phyloP scores from a whole-genome alignment of 2,797 vertebrate species.

The Dicrostonyx torquatus region DNA sequence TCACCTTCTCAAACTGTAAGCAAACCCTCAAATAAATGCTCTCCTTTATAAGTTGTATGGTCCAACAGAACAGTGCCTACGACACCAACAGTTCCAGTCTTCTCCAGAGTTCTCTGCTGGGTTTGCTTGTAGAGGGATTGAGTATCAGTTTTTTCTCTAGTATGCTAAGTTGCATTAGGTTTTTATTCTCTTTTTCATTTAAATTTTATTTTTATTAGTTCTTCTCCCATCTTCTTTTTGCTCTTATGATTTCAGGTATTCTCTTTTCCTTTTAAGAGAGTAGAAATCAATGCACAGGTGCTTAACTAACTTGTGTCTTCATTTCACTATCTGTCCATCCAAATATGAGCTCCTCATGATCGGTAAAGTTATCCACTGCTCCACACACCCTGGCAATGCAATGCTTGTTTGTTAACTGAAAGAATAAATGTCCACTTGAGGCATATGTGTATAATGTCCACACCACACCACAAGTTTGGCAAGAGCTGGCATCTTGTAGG shows the following conservation, averaged over 20 bases:
- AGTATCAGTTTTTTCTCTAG: neutral
- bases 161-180: neutral
- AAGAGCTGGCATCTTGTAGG: neutral
- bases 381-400: neutral
- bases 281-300: neutral
- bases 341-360: neutral
- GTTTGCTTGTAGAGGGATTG: neutral
- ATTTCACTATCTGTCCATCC: neutral
- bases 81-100: neutral
- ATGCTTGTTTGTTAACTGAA: neutral
- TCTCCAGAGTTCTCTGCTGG: neutral
- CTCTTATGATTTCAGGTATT: neutral
- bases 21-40: neutral
- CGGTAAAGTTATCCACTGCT: neutral
- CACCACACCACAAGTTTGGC: neutral
- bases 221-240: neutral
- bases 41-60: neutral
- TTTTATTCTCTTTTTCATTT: neutral
- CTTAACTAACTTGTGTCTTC: conserved; percentile 10
- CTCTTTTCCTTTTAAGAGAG: neutral
- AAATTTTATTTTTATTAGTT: neutral
- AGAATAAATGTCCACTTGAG: neutral
- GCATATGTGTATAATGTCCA: neutral
- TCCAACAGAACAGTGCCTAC: neutral
- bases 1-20: neutral